phyloP scores from a whole-genome alignment of 2,797 vertebrate genomes.

The Enteromius treurensis region DNA sequence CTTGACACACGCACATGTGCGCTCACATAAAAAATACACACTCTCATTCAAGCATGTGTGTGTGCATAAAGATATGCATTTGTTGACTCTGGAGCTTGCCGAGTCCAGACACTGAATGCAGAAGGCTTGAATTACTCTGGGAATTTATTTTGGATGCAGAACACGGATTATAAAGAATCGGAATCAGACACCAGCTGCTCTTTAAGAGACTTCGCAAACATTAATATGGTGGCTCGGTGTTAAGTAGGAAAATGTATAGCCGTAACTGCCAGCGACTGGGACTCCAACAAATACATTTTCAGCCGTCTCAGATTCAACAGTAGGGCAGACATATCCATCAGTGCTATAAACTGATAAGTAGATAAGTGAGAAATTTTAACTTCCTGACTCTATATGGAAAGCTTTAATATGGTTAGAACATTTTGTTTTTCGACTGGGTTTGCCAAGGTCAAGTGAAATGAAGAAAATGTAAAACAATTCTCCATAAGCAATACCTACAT shows the following conservation, averaged over 20 bases:
- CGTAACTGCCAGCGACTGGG: constrained; percentile 11
- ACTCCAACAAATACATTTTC: constrained; percentile 36
- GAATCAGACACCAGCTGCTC: constrained; percentile 47
- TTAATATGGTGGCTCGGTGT: constrained; percentile 26
- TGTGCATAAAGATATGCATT: constrained; percentile 28
- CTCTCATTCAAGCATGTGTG: constrained; percentile 17
- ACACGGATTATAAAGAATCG: constrained; percentile 59
- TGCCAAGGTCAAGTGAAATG: not conserved
- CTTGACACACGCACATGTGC: constrained; percentile 22
- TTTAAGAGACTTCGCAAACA: constrained; percentile 43
- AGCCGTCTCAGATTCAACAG: constrained; percentile 15
- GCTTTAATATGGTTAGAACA: constrained; percentile 9
- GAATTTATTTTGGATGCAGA: constrained; percentile 62
- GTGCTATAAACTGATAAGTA: constrained; percentile 30
- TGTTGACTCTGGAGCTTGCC: constrained; percentile 51
- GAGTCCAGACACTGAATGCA: constrained; percentile 52
- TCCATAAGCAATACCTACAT: not conserved
- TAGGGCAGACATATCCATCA: not conserved
- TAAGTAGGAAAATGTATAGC: constrained; percentile 37
- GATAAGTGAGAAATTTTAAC: constrained; percentile 18
- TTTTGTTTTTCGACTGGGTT: not conserved
- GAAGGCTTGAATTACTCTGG: constrained; percentile 49
- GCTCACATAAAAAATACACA: constrained; percentile 8
- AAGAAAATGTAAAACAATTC: not conserved
- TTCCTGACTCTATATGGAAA: constrained; percentile 6